A percentile compares a stretch with the other conserved stretches of the same genome.
Conservation (phyloP, 30 jellyfish, hydroid and myxozoan genomes). For the Chrysaora quinquecirrha region DNA sequence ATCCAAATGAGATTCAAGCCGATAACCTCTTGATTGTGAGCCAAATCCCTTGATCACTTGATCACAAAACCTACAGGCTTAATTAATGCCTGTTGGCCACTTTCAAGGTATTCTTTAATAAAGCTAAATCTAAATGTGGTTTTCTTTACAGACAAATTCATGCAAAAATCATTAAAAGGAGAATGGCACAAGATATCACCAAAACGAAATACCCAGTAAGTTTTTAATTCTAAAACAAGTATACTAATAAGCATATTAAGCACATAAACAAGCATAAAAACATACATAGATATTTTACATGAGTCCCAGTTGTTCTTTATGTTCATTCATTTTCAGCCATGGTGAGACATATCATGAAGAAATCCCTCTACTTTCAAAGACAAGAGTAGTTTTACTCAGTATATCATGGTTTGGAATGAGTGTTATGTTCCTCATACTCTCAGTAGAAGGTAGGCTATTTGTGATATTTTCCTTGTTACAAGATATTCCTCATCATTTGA, state of each 20-base stretch:
- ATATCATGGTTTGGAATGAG: slow-evolving; percentile 99
- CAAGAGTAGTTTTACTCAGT: slow-evolving; percentile 83
- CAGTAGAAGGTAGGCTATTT: slow-evolving; percentile 88
- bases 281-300: too few relatives aligned
- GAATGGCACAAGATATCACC: slow-evolving; percentile 59
- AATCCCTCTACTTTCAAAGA: slow-evolving; percentile 74
- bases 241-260: too few relatives aligned
- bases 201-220: slow-evolving; percentile 44
- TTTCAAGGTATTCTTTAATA: too few relatives aligned
- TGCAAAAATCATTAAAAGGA: slow-evolving; percentile 54
- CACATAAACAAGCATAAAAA: too few relatives aligned
- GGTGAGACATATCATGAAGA: slow-evolving; percentile 73
- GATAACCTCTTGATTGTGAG: too few relatives aligned
- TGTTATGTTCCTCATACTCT: slow-evolving; percentile 89
- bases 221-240: too few relatives aligned
- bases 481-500: neutral
- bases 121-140: too few relatives aligned
- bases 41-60: too few relatives aligned
- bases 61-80: too few relatives aligned
- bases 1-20: too few relatives aligned
- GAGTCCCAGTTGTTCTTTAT: too few relatives aligned
- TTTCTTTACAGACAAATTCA: slow-evolving; percentile 67
- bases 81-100: too few relatives aligned
- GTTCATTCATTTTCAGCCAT: slow-evolving; percentile 16
- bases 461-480: neutral